These are phyloP conservation scores for Galaxea fascicularis DNA, from an alignment of 92 coral and sea anemone genomes.

Conservation along the genomic window DNA sequence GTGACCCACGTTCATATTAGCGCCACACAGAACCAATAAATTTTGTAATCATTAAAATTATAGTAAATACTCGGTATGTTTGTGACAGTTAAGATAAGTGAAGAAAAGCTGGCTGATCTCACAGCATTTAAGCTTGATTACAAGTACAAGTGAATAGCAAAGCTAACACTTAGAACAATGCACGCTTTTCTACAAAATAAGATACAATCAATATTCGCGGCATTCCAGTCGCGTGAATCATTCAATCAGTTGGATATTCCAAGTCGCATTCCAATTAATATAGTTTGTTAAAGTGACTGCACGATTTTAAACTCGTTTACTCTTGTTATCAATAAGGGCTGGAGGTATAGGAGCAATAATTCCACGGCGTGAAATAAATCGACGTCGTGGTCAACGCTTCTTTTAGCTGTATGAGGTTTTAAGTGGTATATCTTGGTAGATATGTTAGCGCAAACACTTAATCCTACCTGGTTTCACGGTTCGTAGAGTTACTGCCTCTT, in stretches of 20 bases:
- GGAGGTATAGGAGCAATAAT: neutral
- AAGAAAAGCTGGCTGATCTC: neutral
- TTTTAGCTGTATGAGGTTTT: neutral
- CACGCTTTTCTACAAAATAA: neutral
- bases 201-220: conserved; percentile 40
- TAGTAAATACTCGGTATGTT: neutral
- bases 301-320: neutral
- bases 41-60: neutral
- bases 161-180: neutral
- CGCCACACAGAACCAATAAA: neutral
- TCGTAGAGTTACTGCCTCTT: conserved; percentile 78
- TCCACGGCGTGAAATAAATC: neutral
- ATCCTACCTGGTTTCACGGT: conserved; percentile 92
- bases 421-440: neutral
- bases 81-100: conserved; percentile 9
- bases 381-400: conserved; percentile 2
- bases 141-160: neutral
- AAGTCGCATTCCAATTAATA: conserved; percentile 42
- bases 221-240: conserved; percentile 40
- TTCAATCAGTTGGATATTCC: conserved; percentile 28
- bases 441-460: conserved; percentile 22
- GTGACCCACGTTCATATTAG: conserved; percentile 24
- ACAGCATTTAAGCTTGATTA: neutral
- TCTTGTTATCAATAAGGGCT: neutral
- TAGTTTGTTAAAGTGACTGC: conserved; percentile 3